These are phyloP conservation scores for Halcyon senegalensis DNA, from an alignment of 2,113 vertebrate genomes.

Conservation along the genomic window DNA sequence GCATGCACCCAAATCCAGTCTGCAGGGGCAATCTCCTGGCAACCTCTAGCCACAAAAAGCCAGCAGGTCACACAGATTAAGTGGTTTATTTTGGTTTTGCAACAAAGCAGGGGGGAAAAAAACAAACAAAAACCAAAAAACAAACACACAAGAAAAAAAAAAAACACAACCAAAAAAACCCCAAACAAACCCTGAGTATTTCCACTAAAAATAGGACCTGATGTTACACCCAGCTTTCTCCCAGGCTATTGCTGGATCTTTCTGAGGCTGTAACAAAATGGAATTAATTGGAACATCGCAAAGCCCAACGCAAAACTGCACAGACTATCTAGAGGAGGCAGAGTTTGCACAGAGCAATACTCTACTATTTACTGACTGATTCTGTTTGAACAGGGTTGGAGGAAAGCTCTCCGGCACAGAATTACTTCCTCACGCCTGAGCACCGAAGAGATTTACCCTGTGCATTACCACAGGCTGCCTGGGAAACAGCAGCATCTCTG, in stretches of 20 bases:
- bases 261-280: neutral
- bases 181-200: neutral
- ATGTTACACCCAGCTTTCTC: neutral
- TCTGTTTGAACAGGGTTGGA: neutral
- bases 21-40: neutral
- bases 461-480: accelerated
- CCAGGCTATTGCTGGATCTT: neutral
- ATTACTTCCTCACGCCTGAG: neutral
- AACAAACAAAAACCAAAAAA: too few species aligned
- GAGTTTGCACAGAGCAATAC: neutral
- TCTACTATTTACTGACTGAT: neutral
- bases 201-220: neutral
- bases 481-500: neutral
- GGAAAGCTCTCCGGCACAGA: neutral
- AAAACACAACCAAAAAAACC: too few species aligned
- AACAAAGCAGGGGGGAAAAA: neutral
- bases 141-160: neutral
- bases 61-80: neutral
- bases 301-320: neutral
- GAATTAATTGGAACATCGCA: neutral
- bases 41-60: neutral
- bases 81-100: neutral
- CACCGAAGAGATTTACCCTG: neutral
- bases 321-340: neutral
- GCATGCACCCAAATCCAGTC: neutral